These are phyloP conservation scores for Aphelinus certus DNA, from an alignment of 1,140 invertebrate species.

Conservation along the genomic window DNA sequence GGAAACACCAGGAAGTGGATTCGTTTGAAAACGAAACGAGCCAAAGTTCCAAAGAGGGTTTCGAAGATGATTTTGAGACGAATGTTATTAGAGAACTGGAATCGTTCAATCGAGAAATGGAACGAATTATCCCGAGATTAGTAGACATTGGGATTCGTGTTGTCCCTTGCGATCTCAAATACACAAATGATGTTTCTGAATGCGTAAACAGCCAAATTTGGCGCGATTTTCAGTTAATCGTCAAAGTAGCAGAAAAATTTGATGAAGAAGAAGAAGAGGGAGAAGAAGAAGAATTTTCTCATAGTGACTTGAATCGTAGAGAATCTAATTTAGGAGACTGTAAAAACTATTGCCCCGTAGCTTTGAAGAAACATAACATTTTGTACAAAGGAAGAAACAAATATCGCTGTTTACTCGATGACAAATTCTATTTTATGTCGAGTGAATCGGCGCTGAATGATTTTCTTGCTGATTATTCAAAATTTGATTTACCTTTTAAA, in stretches of 20 bases:
- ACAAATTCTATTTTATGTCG: constrained; percentile 65
- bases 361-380: constrained; percentile 63
- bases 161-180: constrained; percentile 42
- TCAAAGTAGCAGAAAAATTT: constrained; percentile 23
- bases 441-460: constrained; percentile 59
- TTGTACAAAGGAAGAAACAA: constrained; percentile 69
- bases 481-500: constrained; percentile 57
- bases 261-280: constrained; percentile 43
- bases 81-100: constrained; percentile 20
- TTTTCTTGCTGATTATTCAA: constrained; percentile 61
- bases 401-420: constrained; percentile 62
- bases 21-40: background rate
- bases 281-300: constrained; percentile 22
- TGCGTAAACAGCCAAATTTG: constrained; percentile 49
- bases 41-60: too few relatives aligned
- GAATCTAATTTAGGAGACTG: constrained; percentile 66
- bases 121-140: constrained; percentile 23
- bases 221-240: constrained; percentile 16
- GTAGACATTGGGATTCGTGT: constrained; percentile 21
- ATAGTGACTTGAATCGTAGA: constrained; percentile 45
- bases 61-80: too few relatives aligned
- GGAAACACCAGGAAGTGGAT: background rate
- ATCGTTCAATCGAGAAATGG: constrained; percentile 33
- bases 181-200: constrained; percentile 12
- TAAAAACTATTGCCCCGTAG: constrained; percentile 67